These are phyloP conservation scores for Lophochroa leadbeateri DNA, from an alignment of 2,113 vertebrate genomes.

Conservation along the genomic window DNA sequence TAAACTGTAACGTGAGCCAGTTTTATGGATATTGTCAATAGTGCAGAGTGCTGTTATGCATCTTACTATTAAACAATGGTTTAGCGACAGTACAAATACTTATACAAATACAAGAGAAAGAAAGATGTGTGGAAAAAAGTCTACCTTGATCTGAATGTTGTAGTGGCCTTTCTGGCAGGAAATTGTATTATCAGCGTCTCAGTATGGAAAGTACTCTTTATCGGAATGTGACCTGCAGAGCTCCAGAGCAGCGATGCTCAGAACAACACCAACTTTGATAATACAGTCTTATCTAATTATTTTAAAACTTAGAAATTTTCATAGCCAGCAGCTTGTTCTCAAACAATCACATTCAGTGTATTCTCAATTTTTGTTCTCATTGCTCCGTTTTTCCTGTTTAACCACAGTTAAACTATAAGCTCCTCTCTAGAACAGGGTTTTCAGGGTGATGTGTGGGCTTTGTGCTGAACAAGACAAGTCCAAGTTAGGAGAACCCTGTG, in stretches of 20 bases:
- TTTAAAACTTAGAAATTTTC: not conserved
- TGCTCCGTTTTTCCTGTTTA: not conserved
- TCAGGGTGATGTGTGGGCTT: not conserved
- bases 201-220: not conserved
- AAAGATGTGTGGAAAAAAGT: not conserved
- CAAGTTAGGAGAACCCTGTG: not conserved
- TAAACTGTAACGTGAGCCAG: not conserved
- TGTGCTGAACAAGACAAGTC: not conserved
- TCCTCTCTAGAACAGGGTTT: not conserved
- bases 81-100: not conserved
- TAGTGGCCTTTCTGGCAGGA: not conserved
- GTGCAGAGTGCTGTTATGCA: not conserved
- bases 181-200: not conserved
- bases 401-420: not conserved
- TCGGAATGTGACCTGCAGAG: not conserved
- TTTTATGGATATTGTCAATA: not conserved
- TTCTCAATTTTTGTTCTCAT: not conserved
- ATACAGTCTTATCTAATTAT: not conserved
- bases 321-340: not conserved
- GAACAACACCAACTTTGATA: not conserved
- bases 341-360: accelerated
- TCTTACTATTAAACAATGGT: not conserved
- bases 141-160: not conserved
- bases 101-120: not conserved
- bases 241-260: not conserved